A percentile compares a stretch with the other conserved stretches of the same genome.
These are phyloP conservation scores for Phalloptychus januarius DNA, from an alignment of 2,797 vertebrate species.

Conservation along the genomic window DNA sequence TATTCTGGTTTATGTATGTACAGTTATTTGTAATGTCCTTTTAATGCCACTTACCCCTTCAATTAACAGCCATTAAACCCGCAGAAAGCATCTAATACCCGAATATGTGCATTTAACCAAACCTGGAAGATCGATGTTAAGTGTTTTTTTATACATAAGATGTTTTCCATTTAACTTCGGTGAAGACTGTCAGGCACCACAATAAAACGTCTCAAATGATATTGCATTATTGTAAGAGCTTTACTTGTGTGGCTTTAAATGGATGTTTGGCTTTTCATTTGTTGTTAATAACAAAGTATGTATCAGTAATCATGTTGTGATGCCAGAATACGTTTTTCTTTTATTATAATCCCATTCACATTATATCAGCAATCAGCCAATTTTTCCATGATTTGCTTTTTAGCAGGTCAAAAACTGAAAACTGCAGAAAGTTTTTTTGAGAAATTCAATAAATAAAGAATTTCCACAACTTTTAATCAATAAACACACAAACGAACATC, in stretches of 20 bases:
- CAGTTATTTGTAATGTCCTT: constrained; percentile 13
- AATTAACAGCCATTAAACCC: not conserved
- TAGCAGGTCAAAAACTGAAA: not conserved
- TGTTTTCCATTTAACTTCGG: not conserved
- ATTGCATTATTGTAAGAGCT: not conserved
- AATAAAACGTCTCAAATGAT: not conserved
- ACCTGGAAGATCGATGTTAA: constrained; percentile 26
- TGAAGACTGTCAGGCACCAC: constrained; percentile 15
- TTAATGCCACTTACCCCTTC: constrained; percentile 20
- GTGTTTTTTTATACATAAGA: not conserved
- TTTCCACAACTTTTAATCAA: not conserved
- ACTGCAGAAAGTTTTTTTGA: not conserved
- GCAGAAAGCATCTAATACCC: not conserved
- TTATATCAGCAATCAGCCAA: not conserved
- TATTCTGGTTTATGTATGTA: constrained; percentile 2
- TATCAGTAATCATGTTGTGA: not conserved
- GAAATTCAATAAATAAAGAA: not conserved
- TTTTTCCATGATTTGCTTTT: not conserved
- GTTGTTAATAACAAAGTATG: not conserved
- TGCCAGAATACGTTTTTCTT: not conserved
- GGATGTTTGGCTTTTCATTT: not conserved
- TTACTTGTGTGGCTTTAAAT: not conserved
- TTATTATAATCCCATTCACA: not conserved
- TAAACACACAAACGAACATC: not conserved
- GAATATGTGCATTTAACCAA: constrained; percentile 12